These are phyloP conservation scores for Myodes glareolus DNA, from an alignment of 2,113 vertebrate genomes.

Conservation along the genomic window DNA sequence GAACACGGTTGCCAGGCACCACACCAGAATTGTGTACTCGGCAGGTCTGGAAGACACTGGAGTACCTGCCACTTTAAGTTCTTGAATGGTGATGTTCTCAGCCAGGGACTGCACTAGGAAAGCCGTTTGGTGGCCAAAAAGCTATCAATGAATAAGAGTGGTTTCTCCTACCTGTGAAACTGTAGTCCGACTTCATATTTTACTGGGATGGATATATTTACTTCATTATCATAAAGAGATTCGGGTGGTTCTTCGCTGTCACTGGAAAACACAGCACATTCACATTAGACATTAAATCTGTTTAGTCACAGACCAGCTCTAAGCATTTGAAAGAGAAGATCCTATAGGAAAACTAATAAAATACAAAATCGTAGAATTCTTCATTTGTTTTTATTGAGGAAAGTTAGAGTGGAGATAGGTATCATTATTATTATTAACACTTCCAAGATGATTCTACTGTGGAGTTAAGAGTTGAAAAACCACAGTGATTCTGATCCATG, in stretches of 20 bases:
- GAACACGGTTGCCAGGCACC: not conserved
- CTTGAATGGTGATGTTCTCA: not conserved
- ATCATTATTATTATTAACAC: not conserved
- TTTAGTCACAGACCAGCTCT: not conserved
- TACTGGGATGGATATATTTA: slow-evolving; percentile 90
- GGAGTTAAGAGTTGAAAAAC: not conserved
- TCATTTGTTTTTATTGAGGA: not conserved
- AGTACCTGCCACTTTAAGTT: not conserved
- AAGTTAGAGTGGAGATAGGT: not conserved
- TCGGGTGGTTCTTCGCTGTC: slow-evolving; percentile 94
- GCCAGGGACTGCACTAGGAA: not conserved
- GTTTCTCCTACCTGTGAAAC: slow-evolving; percentile 90
- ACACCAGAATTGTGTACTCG: not conserved
- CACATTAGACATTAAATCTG: not conserved
- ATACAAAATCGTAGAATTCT: not conserved
- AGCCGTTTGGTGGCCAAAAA: not conserved
- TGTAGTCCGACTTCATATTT: slow-evolving; percentile 92
- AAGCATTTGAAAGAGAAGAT: not conserved
- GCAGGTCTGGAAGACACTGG: not conserved
- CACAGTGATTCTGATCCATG: not conserved
- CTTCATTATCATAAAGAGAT: slow-evolving; percentile 89
- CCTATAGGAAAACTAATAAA: not conserved
- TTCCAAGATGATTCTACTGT: not conserved
- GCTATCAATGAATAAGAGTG: not conserved
- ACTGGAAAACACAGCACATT: slow-evolving; percentile 83